These are phyloP conservation scores for Spheniscus humboldti DNA, from an alignment of 2,797 vertebrate genomes.

Conservation along the genomic window DNA sequence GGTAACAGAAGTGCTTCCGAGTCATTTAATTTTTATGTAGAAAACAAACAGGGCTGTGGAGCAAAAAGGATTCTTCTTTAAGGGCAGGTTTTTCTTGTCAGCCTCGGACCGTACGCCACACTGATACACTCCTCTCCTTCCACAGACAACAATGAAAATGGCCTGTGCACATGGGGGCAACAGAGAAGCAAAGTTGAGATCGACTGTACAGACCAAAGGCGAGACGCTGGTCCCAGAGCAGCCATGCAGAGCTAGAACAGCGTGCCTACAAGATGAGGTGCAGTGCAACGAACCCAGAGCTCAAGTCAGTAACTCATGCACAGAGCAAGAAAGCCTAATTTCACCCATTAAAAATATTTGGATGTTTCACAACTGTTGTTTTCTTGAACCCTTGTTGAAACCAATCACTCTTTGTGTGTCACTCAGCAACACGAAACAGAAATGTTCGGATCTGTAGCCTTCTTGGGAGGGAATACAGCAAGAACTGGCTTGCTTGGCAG, in stretches of 20 bases:
- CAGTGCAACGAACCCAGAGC: background rate
- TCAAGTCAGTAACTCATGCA: rapidly evolving
- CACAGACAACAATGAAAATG: background rate
- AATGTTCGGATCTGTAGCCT: background rate
- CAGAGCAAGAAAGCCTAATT: background rate
- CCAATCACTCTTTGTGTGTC: background rate
- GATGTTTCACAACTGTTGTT: background rate
- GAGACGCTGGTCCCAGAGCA: background rate
- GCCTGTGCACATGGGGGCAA: background rate
- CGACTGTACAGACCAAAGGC: rapidly evolving
- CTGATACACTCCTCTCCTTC: background rate
- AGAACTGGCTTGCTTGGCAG: background rate
- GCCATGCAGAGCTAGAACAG: background rate
- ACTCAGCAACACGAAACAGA: background rate
- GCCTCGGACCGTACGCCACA: rapidly evolving
- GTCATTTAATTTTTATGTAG: background rate
- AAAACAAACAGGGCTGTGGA: background rate
- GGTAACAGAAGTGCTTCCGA: slow-evolving; percentile 4
- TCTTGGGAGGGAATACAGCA: background rate
- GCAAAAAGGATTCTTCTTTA: background rate
- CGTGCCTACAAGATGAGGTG: background rate
- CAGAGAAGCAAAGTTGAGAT: background rate
- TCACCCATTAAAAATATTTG: background rate
- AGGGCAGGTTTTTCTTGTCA: background rate
- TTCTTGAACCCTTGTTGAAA: background rate